Conservation (phyloP, 2,113 vertebrate species). For the Girardinichthys multiradiatus region DNA sequence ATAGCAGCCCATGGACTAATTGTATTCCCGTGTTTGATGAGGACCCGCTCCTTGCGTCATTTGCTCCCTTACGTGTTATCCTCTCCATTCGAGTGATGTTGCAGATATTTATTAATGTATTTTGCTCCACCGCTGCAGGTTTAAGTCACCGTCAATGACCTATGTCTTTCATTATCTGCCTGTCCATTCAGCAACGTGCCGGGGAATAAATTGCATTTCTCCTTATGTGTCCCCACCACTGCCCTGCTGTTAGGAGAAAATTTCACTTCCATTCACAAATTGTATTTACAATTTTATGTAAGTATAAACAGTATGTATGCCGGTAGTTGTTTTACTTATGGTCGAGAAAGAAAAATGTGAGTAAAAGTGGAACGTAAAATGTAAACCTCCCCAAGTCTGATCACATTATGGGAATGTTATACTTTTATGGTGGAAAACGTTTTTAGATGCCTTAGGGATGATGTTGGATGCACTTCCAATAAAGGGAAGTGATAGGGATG, state of each 20-base stretch:
- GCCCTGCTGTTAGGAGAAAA: constrained; percentile 74
- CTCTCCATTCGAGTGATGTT: constrained; percentile 91
- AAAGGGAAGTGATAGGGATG: constrained; percentile 43
- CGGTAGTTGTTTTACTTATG: constrained; percentile 38
- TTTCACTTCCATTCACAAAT: constrained; percentile 71
- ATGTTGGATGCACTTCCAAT: constrained; percentile 49
- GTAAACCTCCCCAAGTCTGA: constrained; percentile 50
- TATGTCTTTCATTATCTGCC: constrained; percentile 99
- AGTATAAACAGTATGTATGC: constrained; percentile 40
- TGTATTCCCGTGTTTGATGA: constrained; percentile 73
- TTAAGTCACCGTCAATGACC: constrained; percentile 98
- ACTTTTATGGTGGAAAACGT: constrained; percentile 34
- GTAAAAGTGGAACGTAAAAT: constrained; percentile 7
- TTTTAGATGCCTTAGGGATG: constrained; percentile 44
- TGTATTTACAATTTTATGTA: constrained; percentile 54
- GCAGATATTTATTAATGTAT: constrained; percentile 94
- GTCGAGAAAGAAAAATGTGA: constrained; percentile 1
- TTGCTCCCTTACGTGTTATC: constrained; percentile 68
- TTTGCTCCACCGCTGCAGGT: constrained; percentile 92
- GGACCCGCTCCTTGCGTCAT: constrained; percentile 69
- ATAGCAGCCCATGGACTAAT: constrained; percentile 71
- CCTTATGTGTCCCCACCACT: constrained; percentile 86
- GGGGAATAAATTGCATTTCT: constrained; percentile 99
- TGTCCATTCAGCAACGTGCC: constrained; percentile 94
- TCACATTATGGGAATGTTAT: constrained; percentile 44